phyloP scores from a whole-genome alignment of 2,888 invertebrate genomes.

The Epirrhoe tristata region DNA sequence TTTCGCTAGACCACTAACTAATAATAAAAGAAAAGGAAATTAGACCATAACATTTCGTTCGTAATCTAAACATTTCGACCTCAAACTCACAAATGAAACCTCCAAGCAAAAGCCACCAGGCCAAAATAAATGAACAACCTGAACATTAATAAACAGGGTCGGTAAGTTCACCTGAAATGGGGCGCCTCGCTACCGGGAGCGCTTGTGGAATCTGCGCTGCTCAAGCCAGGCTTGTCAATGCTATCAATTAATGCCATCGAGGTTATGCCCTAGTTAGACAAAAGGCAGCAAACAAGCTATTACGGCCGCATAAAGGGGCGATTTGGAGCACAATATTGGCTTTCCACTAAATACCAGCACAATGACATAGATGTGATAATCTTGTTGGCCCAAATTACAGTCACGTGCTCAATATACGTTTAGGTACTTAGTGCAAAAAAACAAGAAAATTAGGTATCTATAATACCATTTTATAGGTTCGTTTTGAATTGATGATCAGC shows the following conservation, averaged over 20 bases:
- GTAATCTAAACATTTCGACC: not conserved
- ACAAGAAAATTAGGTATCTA: not conserved
- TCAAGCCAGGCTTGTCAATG: constrained; percentile 65
- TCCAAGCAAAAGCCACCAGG: not conserved
- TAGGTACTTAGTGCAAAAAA: no score
- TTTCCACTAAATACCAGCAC: constrained; percentile 53
- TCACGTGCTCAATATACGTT: constrained; percentile 3
- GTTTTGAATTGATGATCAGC: not conserved
- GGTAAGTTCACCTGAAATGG: constrained; percentile 48
- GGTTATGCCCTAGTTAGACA: constrained; percentile 71
- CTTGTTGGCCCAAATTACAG: not conserved
- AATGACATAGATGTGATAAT: constrained; percentile 35
- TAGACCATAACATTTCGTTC: not conserved
- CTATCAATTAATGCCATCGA: constrained; percentile 77
- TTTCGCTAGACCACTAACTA: not conserved
- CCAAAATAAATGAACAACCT: constrained; percentile 36
- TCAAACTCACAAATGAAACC: not conserved
- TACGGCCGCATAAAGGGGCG: constrained; percentile 54
- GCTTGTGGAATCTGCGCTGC: constrained; percentile 53
- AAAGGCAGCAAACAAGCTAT: constrained; percentile 68
- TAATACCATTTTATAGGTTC: not conserved
- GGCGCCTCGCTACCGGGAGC: constrained; percentile 33
- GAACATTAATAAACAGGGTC: constrained; percentile 42
- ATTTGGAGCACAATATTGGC: constrained; percentile 57
- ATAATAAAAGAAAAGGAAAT: constrained; percentile 4